phyloP scores from a whole-genome alignment of 2,113 vertebrate genomes.

The Erinaceus europaeus region DNA sequence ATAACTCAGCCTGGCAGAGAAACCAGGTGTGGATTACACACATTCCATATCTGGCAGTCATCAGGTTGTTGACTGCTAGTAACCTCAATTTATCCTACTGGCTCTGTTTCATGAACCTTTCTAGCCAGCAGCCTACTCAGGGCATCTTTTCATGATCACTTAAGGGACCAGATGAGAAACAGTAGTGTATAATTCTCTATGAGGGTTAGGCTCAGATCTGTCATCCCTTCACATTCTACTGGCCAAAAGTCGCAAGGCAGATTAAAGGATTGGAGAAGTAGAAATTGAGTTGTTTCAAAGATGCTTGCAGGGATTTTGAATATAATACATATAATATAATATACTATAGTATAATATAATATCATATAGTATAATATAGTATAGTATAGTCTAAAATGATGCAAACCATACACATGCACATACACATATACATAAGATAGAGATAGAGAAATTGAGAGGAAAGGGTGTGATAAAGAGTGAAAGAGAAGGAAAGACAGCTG shows the following conservation, averaged over 20 bases:
- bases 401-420: too few species aligned
- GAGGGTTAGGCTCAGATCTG: background rate
- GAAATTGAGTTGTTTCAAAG: background rate
- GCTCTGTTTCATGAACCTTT: background rate
- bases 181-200: background rate
- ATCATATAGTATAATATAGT: too few species aligned
- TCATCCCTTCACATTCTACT: background rate
- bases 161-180: background rate
- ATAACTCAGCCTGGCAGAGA: background rate
- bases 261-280: background rate
- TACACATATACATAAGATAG: too few species aligned
- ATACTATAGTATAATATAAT: too few species aligned
- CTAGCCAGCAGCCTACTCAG: background rate
- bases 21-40: background rate
- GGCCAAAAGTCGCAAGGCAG: background rate
- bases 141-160: background rate
- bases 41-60: background rate
- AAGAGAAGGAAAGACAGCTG: too few species aligned
- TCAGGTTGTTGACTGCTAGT: background rate
- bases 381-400: rapidly evolving
- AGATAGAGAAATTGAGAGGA: too few species aligned
- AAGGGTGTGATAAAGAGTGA: too few species aligned
- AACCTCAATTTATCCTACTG: background rate
- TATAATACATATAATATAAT: too few species aligned
- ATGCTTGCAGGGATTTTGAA: background rate